These are phyloP conservation scores for Theretra japonica DNA, from an alignment of 2,888 invertebrate species.

Conservation along the genomic window DNA sequence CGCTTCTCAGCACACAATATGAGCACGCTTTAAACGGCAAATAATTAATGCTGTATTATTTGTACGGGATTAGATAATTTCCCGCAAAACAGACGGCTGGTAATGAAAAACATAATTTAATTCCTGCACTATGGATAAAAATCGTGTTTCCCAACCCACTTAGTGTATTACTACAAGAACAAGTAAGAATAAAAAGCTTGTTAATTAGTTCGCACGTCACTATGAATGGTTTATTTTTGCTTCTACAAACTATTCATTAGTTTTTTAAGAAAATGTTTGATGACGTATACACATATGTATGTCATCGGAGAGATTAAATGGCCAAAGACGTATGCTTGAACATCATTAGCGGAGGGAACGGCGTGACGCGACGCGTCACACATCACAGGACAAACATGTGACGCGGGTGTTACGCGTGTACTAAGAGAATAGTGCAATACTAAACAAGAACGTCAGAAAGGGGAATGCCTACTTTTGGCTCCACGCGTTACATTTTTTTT, in stretches of 20 bases:
- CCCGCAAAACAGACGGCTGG: not conserved
- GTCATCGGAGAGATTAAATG: not conserved
- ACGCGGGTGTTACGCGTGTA: not conserved
- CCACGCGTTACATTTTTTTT: too few relatives aligned
- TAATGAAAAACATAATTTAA: not conserved
- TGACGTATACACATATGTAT: not conserved
- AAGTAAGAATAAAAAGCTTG: not conserved
- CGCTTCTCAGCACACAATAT: not conserved
- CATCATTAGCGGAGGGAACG: not conserved
- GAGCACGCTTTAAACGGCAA: not conserved
- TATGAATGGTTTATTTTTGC: too few relatives aligned
- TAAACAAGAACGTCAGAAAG: not conserved
- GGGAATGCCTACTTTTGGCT: too few relatives aligned
- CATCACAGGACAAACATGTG: constrained; percentile 8
- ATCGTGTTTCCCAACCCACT: too few relatives aligned
- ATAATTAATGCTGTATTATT: not conserved
- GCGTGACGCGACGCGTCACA: constrained; percentile 10
- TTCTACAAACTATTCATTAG: too few relatives aligned
- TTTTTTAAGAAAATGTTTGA: too few relatives aligned
- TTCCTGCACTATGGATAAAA: not conserved
- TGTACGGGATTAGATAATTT: not conserved
- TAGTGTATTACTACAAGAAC: too few relatives aligned
- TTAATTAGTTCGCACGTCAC: not conserved
- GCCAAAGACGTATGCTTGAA: not conserved
- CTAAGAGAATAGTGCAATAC: too few relatives aligned